Conservation (phyloP, 92 coral and sea anemone genomes). For the Epizoanthus ramosus region DNA sequence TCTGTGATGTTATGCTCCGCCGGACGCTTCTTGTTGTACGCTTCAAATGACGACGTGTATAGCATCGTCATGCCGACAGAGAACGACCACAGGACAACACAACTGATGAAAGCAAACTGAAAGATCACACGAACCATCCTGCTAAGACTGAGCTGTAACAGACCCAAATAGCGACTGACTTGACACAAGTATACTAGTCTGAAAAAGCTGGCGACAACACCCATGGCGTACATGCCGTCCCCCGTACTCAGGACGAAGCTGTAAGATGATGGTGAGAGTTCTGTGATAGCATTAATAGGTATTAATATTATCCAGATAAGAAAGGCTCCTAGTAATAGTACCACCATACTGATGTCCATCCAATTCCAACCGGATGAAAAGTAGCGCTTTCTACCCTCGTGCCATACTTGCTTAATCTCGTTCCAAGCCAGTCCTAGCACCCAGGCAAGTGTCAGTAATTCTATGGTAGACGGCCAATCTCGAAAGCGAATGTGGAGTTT, state of each 20-base stretch:
- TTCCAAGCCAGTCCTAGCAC: slow-evolving; percentile 98
- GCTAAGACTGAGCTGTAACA: slow-evolving; percentile 91
- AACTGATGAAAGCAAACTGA: slow-evolving; percentile 97
- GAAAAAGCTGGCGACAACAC: slow-evolving; percentile 93
- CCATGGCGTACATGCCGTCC: slow-evolving; percentile 94
- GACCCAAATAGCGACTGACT: slow-evolving; percentile 94
- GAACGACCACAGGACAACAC: slow-evolving; percentile 87
- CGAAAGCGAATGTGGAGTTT: slow-evolving; percentile 73
- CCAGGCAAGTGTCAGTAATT: slow-evolving; percentile 80
- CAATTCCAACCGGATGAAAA: slow-evolving; percentile 98
- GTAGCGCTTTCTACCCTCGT: slow-evolving; percentile 81
- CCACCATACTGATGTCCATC: slow-evolving; percentile 97
- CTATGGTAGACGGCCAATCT: slow-evolving; percentile 75
- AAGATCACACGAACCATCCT: slow-evolving; percentile 98
- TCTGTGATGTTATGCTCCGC: background rate
- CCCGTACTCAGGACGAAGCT: slow-evolving; percentile 77
- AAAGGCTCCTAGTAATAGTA: slow-evolving; percentile 80
- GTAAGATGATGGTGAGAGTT: slow-evolving; percentile 22
- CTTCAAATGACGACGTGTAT: slow-evolving; percentile 82
- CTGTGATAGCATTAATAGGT: slow-evolving; percentile 16
- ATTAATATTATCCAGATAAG: slow-evolving; percentile 72
- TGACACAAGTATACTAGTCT: slow-evolving; percentile 95
- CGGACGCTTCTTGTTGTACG: slow-evolving; percentile 70
- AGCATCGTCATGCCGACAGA: slow-evolving; percentile 97
- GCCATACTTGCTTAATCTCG: slow-evolving; percentile 90